phyloP scores from a whole-genome alignment of 2,888 invertebrate genomes.

The Philereme transversata region DNA sequence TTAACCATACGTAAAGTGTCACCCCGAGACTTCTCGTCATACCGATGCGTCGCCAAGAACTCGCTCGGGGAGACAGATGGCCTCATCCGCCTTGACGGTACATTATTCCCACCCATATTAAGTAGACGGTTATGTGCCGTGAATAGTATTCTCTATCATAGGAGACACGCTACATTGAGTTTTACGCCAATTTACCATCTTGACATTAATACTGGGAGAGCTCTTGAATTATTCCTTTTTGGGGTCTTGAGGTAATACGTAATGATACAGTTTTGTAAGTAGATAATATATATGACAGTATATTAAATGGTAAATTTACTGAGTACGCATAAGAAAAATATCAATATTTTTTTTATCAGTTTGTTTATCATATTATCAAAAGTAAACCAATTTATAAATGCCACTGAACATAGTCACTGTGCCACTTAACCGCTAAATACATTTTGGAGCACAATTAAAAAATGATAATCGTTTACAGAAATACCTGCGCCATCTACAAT shows the following conservation, averaged over 20 bases:
- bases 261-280: slow-evolving; percentile 7
- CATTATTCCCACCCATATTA: slow-evolving; percentile 54
- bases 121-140: slow-evolving; percentile 34
- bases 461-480: slow-evolving; percentile 82
- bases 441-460: neutral
- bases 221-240: slow-evolving; percentile 27
- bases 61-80: slow-evolving; percentile 95
- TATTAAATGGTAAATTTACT: neutral
- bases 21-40: slow-evolving; percentile 92
- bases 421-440: too few relatives aligned
- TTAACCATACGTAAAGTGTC: slow-evolving; percentile 93
- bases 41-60: slow-evolving; percentile 96
- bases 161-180: slow-evolving; percentile 34
- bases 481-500: slow-evolving; percentile 93
- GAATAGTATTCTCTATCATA: slow-evolving; percentile 35
- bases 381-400: too few relatives aligned
- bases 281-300: slow-evolving; percentile 2
- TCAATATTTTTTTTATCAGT: neutral
- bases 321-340: neutral
- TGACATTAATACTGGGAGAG: slow-evolving; percentile 26
- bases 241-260: slow-evolving; percentile 13
- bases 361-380: too few relatives aligned
- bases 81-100: slow-evolving; percentile 94
- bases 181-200: slow-evolving; percentile 33
- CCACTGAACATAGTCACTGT: too few relatives aligned